Percentiles rank a stretch among this genome's conserved stretches.
phyloP scores from a whole-genome alignment of 2,113 vertebrate species.

The Piaya cayana region DNA sequence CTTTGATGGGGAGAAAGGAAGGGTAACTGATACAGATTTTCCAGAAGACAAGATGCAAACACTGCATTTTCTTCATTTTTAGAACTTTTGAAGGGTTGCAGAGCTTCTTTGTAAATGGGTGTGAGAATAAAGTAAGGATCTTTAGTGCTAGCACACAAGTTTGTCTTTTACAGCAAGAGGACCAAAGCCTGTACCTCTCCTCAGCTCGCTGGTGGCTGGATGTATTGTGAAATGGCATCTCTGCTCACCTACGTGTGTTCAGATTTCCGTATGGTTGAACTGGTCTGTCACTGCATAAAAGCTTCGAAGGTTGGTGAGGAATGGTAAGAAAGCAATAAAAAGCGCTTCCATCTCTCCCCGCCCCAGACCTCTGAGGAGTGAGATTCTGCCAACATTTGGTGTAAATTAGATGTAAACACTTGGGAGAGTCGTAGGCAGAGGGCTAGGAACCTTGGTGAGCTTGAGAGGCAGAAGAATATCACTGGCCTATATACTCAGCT shows the following conservation, averaged over 20 bases:
- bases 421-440: neutral
- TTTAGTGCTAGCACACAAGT: neutral
- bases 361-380: neutral
- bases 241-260: neutral
- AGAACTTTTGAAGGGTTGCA: neutral
- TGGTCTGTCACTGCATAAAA: neutral
- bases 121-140: neutral
- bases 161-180: neutral
- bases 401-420: neutral
- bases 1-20: neutral
- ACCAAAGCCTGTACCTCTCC: neutral
- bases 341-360: neutral
- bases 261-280: neutral
- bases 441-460: neutral
- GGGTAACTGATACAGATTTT: neutral
- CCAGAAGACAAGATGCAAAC: neutral
- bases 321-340: neutral
- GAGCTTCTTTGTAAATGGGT: neutral
- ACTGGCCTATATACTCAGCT: neutral
- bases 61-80: neutral
- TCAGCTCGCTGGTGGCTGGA: neutral
- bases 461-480: neutral
- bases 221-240: neutral
- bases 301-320: neutral
- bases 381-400: neutral